A percentile compares a stretch with the other conserved stretches of the same genome.
These are phyloP conservation scores for Cheilosia scutellata DNA, from an alignment of 2,888 invertebrate species.

Conservation along the genomic window DNA sequence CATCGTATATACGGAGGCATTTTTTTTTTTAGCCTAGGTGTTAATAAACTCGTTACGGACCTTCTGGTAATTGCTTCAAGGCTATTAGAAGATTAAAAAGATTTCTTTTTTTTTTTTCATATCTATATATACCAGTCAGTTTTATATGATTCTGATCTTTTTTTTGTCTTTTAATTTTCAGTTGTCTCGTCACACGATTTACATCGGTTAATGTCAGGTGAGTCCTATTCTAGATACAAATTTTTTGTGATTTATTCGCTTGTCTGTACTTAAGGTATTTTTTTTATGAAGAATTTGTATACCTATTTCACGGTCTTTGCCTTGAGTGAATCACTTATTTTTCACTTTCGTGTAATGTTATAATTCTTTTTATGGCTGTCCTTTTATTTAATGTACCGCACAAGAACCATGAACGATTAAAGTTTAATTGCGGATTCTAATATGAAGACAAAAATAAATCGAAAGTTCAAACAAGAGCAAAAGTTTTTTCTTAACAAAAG, in stretches of 20 bases:
- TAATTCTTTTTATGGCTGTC: conserved; percentile 3
- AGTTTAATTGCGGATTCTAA: conserved; percentile 19
- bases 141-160: not conserved
- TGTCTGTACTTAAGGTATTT: conserved; percentile 16
- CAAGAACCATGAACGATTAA: conserved; percentile 41
- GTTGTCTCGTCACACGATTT: conserved; percentile 42
- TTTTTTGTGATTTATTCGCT: conserved; percentile 2
- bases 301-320: conserved; percentile 48
- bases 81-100: conserved; percentile 55
- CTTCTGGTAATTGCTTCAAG: conserved; percentile 66
- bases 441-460: conserved; percentile 6
- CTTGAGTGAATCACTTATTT: conserved; percentile 26
- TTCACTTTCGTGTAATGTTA: conserved; percentile 31
- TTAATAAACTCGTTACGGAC: conserved; percentile 65
- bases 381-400: conserved; percentile 21
- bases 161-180: not conserved
- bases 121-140: conserved; percentile 41
- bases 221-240: not conserved
- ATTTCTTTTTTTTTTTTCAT: not conserved
- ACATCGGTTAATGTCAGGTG: conserved; percentile 27
- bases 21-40: conserved; percentile 45
- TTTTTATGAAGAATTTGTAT: conserved; percentile 26
- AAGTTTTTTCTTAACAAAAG: conserved; percentile 38
- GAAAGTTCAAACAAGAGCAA: conserved; percentile 54
- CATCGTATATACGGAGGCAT: conserved; percentile 3